A percentile compares a stretch with the other conserved stretches of the same genome.
Conservation (phyloP, 2,113 vertebrate genomes). For the Smithornis capensis region DNA sequence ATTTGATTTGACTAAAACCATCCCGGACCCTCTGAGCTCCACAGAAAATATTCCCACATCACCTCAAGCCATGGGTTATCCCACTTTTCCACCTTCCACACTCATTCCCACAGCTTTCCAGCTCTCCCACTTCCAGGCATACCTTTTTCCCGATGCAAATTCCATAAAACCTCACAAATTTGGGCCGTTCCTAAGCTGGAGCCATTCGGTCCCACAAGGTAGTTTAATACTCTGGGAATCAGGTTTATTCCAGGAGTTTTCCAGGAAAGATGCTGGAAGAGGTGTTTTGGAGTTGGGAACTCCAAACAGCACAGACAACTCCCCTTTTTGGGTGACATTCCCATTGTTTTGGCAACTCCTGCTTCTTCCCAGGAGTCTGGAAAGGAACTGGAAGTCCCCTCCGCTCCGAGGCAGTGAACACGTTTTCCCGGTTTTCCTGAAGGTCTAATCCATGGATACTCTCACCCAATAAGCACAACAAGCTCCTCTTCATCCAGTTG, state of each 20-base stretch:
- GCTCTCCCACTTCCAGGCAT: neutral
- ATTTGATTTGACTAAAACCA: too few relatives aligned
- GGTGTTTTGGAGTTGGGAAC: neutral
- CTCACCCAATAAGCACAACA: neutral
- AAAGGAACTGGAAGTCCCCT: neutral
- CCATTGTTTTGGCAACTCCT: neutral
- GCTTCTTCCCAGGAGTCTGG: neutral
- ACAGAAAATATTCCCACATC: rapidly evolving
- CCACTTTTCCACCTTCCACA: neutral
- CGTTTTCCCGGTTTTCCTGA: rapidly evolving
- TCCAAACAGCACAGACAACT: neutral
- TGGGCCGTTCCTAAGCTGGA: neutral
- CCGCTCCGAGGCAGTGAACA: neutral
- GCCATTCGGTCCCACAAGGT: neutral
- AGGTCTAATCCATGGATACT: neutral
- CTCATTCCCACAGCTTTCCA: neutral
- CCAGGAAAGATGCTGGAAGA: neutral
- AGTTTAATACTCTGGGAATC: rapidly evolving
- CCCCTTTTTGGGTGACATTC: neutral
- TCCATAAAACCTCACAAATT: too few relatives aligned
- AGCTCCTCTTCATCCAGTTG: neutral
- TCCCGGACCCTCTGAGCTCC: neutral
- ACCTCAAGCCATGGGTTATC: neutral
- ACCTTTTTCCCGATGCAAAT: neutral
- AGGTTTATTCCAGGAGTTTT: neutral